phyloP scores from a whole-genome alignment of 2,888 invertebrate genomes.

The Drosophila infuscata region DNA sequence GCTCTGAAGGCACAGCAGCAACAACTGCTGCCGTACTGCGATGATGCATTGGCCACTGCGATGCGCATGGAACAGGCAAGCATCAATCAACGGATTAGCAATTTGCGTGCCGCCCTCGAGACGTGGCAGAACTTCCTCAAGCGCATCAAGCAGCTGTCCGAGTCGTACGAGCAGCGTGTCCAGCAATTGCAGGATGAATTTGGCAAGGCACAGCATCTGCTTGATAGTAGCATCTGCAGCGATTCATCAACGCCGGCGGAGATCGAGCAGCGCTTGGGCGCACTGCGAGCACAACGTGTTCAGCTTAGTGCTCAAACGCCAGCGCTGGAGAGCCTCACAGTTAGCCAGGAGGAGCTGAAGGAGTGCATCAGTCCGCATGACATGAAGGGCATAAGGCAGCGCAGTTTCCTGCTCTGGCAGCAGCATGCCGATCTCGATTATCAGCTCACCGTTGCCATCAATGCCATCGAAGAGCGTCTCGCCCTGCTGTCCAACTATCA shows the following conservation, averaged over 20 bases:
- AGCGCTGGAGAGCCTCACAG: slow-evolving; percentile 90
- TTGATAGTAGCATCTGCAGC: slow-evolving; percentile 86
- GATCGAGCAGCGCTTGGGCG: slow-evolving; percentile 88
- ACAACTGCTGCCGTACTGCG: slow-evolving; percentile 89
- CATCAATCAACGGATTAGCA: slow-evolving; percentile 91
- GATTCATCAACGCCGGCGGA: slow-evolving; percentile 86
- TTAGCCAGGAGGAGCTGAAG: slow-evolving; percentile 92
- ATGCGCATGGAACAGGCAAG: slow-evolving; percentile 93
- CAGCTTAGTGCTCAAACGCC: slow-evolving; percentile 85
- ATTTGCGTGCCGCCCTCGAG: slow-evolving; percentile 91
- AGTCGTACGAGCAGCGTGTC: slow-evolving; percentile 88
- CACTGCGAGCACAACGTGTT: slow-evolving; percentile 87
- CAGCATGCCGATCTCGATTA: slow-evolving; percentile 93
- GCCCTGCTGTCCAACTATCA: slow-evolving; percentile 91
- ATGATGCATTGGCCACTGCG: slow-evolving; percentile 91
- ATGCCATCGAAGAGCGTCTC: slow-evolving; percentile 90
- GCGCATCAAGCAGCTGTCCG: slow-evolving; percentile 88
- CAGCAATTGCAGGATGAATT: slow-evolving; percentile 88
- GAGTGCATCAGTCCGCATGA: slow-evolving; percentile 94
- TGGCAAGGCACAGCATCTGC: slow-evolving; percentile 88
- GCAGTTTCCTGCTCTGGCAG: slow-evolving; percentile 91
- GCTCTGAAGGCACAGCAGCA: slow-evolving; percentile 89
- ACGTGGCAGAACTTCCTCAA: slow-evolving; percentile 92
- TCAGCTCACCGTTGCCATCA: slow-evolving; percentile 90
- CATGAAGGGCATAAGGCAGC: slow-evolving; percentile 92